phyloP scores from a whole-genome alignment of 1,140 invertebrate species.

The Phortica variegata region DNA sequence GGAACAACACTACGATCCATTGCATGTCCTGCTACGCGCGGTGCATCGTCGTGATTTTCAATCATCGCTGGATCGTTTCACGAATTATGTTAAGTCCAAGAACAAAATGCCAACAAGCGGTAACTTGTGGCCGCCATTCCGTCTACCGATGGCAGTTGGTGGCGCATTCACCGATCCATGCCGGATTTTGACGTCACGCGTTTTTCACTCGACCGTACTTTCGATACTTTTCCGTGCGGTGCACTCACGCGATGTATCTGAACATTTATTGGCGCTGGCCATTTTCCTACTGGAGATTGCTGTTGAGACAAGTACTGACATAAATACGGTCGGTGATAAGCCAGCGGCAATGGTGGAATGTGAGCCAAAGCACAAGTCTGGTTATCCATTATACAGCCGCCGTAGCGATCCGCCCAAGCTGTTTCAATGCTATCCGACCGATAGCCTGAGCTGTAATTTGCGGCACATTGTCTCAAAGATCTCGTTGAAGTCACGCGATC shows the following conservation, averaged over 20 bases:
- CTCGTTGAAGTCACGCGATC: constrained; percentile 62
- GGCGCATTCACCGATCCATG: constrained; percentile 72
- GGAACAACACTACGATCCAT: constrained; percentile 90
- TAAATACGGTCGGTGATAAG: constrained; percentile 26
- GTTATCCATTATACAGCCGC: constrained; percentile 29
- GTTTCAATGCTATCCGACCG: constrained; percentile 72
- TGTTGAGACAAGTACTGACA: constrained; percentile 66
- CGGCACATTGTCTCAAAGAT: constrained; percentile 70
- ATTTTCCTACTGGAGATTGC: constrained; percentile 86
- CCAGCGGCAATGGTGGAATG: constrained; percentile 45
- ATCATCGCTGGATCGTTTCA: constrained; percentile 87
- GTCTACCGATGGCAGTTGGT: constrained; percentile 67
- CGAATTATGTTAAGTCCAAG: constrained; percentile 69
- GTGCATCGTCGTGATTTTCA: constrained; percentile 93
- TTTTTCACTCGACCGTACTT: constrained; percentile 84
- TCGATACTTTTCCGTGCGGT: constrained; percentile 82
- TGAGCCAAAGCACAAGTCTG: constrained; percentile 20
- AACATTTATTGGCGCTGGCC: constrained; percentile 81
- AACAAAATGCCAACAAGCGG: constrained; percentile 67
- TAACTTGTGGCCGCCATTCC: constrained; percentile 81
- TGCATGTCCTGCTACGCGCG: constrained; percentile 86
- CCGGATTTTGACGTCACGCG: constrained; percentile 69
- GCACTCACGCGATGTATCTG: constrained; percentile 72
- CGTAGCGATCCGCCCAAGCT: constrained; percentile 62
- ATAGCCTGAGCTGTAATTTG: constrained; percentile 79